A percentile compares a stretch with the other conserved stretches of the same genome.
These are phyloP conservation scores for Diarsia dahlii DNA, from an alignment of 2,888 invertebrate genomes.

Conservation along the genomic window DNA sequence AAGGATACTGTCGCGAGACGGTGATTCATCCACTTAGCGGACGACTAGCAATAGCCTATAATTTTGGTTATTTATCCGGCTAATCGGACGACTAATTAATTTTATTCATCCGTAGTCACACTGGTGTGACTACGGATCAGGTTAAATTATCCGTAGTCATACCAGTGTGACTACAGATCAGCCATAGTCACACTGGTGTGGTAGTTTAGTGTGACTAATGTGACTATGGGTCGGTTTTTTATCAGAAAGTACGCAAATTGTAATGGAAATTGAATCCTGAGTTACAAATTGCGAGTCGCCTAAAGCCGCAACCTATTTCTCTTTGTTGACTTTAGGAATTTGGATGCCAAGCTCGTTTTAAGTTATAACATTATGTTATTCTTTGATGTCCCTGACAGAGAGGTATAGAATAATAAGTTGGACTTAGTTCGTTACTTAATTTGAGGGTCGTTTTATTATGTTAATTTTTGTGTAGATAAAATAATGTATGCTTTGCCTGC, in stretches of 20 bases:
- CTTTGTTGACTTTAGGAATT: constrained; percentile 39
- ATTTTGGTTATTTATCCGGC: too few relatives aligned
- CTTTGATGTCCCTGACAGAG: constrained; percentile 37
- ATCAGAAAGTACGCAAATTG: not conserved
- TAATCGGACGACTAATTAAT: too few relatives aligned
- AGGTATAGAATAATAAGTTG: constrained; percentile 37
- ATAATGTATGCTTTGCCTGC: not conserved
- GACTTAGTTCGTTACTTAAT: constrained; percentile 13
- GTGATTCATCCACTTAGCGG: too few relatives aligned
- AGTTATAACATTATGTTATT: constrained; percentile 45
- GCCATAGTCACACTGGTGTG: too few relatives aligned
- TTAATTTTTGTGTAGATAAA: not conserved
- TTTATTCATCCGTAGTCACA: too few relatives aligned
- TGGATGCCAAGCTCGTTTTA: constrained; percentile 35
- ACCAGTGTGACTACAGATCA: too few relatives aligned
- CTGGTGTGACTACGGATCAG: too few relatives aligned
- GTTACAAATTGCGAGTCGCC: constrained; percentile 27
- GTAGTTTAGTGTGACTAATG: too few relatives aligned
- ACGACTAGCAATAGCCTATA: too few relatives aligned
- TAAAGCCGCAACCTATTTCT: constrained; percentile 23
- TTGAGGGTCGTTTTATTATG: constrained; percentile 4
- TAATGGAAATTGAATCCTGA: constrained; percentile 28
- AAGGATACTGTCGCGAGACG: too few relatives aligned
- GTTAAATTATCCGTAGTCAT: too few relatives aligned
- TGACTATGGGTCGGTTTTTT: too few relatives aligned